Evolutionary conservation across 2,888 invertebrate genomes (phyloP), one percentile per base, ranked within the genome.

Genomic region (Theretra japonica): DNA sequence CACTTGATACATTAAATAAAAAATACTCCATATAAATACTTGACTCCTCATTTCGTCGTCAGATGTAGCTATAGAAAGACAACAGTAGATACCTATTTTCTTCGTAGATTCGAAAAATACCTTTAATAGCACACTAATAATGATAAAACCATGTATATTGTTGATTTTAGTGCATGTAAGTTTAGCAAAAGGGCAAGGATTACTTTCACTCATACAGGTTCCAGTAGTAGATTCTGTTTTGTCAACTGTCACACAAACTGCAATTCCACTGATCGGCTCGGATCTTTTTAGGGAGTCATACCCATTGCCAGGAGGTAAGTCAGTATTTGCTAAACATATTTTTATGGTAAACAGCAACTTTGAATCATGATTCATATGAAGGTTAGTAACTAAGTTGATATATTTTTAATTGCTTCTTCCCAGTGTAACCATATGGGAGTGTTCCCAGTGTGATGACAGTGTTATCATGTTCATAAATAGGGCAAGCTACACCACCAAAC

Each of bases 271-370:
- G 50, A 75, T 80, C 21, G 62, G 77, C 8, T 80, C 77, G 11
- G 88, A 90, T 70, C 75, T 88, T 19, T 92, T 92, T 75, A 81
- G 88, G 75, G 93, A 93, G 74, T 81, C 86, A 0, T 92, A 87
- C 73, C 86, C 88, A 48, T 79, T 92, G 68, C 92, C 92, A 15
- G 83, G 77, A 75, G 91, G 92, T 92, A 74, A 90, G 90, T 82
- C 23, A 68, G 2, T n/a, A n/a, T 62, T 19, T 30, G 2, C 7
- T 58, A 1, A 17, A 15, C 17, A 59, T 59, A 15, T 59, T 17
- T 28, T 28, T 7, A 28, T 28, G 19, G 41, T 15, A 41, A 41
- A 15, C 11, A 41, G 11, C 15, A 41, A 3, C 0, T 41, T 41
- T 15, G 41, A 41, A 41, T 41, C 41, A 7, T 33, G 8, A 33